Evolutionary conservation across 2,888 invertebrate species (phyloP).

Genomic region (Megamerina dolium): DNA sequence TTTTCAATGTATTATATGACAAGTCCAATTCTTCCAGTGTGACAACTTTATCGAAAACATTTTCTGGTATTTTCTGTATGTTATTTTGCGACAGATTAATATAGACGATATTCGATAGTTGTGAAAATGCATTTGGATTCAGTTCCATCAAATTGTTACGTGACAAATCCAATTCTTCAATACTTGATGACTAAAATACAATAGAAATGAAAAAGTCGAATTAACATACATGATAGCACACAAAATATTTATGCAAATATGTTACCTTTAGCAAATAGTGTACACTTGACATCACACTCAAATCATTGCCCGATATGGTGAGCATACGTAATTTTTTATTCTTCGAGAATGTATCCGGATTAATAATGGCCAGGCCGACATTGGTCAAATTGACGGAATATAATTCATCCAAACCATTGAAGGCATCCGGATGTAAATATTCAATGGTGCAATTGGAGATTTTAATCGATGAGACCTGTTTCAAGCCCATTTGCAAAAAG

Average conservation of each 20-base stretch:
- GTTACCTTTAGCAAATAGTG: constrained; percentile 37
- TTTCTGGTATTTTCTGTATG: constrained; percentile 52
- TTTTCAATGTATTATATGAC: constrained; percentile 62
- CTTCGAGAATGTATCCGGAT: constrained; percentile 64
- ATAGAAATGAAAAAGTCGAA: not conserved
- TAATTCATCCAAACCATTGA: constrained; percentile 61
- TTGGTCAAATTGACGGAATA: constrained; percentile 65
- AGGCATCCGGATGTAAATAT: constrained; percentile 62
- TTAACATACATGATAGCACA: not conserved
- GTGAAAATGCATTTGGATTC: constrained; percentile 58
- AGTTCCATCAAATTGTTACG: constrained; percentile 63
- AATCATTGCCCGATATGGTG: constrained; percentile 62
- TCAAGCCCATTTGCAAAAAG: constrained; percentile 59
- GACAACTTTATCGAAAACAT: constrained; percentile 56
- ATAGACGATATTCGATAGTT: constrained; percentile 61
- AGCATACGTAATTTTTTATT: constrained; percentile 62
- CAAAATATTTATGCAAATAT: not conserved
- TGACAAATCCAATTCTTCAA: constrained; percentile 67
- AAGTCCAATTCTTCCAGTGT: constrained; percentile 68
- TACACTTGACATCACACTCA: constrained; percentile 48
- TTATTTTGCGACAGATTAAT: constrained; percentile 65
- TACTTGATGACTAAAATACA: constrained; percentile 51
- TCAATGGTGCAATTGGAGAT: constrained; percentile 65
- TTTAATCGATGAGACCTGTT: constrained; percentile 61
- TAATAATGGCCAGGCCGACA: constrained; percentile 60